These are phyloP conservation scores for Parazoanthus darwini DNA, from an alignment of 92 coral and sea anemone species.

Conservation along the genomic window DNA sequence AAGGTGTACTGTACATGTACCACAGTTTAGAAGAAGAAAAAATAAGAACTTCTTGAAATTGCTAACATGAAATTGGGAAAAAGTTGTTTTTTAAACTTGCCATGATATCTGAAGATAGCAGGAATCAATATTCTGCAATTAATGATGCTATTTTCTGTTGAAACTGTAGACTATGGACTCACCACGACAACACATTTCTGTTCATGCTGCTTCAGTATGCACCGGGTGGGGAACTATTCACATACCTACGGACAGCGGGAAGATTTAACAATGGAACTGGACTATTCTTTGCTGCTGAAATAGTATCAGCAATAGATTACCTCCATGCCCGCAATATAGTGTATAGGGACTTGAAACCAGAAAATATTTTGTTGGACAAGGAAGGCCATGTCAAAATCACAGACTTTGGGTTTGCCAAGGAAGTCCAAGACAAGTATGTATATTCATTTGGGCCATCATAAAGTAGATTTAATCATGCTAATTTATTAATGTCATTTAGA, in stretches of 20 bases:
- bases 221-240: slow-evolving; percentile 96
- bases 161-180: slow-evolving; percentile 83
- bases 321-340: slow-evolving; percentile 86
- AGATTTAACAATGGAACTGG: slow-evolving; percentile 97
- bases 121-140: neutral
- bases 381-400: slow-evolving; percentile 98
- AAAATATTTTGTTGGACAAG: slow-evolving; percentile 88
- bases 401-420: slow-evolving; percentile 99
- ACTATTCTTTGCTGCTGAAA: slow-evolving; percentile 91
- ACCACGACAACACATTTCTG: slow-evolving; percentile 94
- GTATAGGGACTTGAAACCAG: slow-evolving; percentile 97
- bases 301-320: slow-evolving; percentile 94
- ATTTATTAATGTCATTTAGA: too few species aligned
- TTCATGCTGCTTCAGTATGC: slow-evolving; percentile 97
- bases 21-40: too few species aligned
- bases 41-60: too few species aligned
- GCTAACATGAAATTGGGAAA: too few species aligned
- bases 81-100: too few species aligned
- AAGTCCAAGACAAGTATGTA: slow-evolving; percentile 96
- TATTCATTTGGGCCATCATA: neutral
- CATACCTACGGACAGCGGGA: slow-evolving; percentile 97
- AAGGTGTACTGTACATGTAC: too few species aligned
- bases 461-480: too few species aligned
- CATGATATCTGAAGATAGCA: neutral
- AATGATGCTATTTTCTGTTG: slow-evolving; percentile 18